These are phyloP conservation scores for Plestiodon gilberti DNA, from an alignment of 2,113 vertebrate species.

Conservation along the genomic window DNA sequence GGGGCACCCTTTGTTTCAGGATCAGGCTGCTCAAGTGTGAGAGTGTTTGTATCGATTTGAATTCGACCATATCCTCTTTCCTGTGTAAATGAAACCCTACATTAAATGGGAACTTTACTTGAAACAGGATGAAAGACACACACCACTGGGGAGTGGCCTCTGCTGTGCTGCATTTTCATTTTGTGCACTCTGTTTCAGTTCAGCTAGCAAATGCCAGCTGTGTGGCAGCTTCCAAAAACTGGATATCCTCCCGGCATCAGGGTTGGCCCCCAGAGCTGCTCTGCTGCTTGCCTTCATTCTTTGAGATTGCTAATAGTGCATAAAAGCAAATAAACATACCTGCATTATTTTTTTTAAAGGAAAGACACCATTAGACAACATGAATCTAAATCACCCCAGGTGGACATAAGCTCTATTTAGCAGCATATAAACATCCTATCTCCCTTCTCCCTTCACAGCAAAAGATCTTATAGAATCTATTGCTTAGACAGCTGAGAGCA, in stretches of 20 bases:
- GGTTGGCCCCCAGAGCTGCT: background rate
- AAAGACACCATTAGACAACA: conserved; percentile 8
- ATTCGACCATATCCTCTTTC: background rate
- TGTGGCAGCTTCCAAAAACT: background rate
- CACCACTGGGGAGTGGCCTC: fast-evolving
- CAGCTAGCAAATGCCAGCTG: conserved; percentile 17
- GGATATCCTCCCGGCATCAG: fast-evolving
- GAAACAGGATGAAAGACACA: background rate
- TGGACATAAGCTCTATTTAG: conserved; percentile 55
- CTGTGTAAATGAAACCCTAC: background rate
- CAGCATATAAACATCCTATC: conserved; percentile 58
- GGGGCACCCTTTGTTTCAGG: background rate
- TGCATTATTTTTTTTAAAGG: background rate
- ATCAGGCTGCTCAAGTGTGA: background rate
- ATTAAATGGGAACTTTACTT: background rate
- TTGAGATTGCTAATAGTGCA: background rate
- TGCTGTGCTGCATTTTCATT: background rate
- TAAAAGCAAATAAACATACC: conserved; percentile 30
- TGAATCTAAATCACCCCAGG: conserved; percentile 23
- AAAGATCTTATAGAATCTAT: conserved; percentile 47
- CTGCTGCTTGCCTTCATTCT: background rate
- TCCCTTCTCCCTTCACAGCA: conserved; percentile 31
- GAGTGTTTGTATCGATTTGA: background rate
- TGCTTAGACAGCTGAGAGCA: conserved; percentile 56
- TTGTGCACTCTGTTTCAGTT: background rate